These are phyloP conservation scores for Sandelia bainsii DNA, from an alignment of 2,797 vertebrate species.

Conservation along the genomic window DNA sequence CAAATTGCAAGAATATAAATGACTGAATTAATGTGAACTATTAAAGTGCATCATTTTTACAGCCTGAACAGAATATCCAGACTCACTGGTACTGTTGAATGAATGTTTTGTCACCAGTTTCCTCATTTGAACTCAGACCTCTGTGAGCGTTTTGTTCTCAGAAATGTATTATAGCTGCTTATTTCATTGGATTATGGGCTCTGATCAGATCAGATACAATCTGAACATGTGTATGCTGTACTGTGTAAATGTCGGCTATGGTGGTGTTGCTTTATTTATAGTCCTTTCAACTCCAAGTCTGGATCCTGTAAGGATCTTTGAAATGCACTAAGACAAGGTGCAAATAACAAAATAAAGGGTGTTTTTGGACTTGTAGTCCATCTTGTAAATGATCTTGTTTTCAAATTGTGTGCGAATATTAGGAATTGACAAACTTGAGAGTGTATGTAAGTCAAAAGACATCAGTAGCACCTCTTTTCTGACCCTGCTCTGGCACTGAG, in stretches of 20 bases:
- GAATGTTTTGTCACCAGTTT: constrained; percentile 11
- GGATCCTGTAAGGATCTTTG: background rate
- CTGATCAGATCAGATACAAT: constrained; percentile 60
- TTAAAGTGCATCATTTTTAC: background rate
- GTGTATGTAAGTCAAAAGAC: too few species aligned
- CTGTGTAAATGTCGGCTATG: constrained; percentile 53
- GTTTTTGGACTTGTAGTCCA: background rate
- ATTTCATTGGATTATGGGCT: constrained; percentile 67
- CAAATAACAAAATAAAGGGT: background rate
- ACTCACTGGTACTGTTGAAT: background rate
- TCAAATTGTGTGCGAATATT: too few species aligned
- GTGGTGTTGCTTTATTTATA: background rate
- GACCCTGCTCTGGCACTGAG: too few species aligned
- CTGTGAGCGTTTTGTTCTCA: constrained; percentile 39
- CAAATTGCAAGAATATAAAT: too few species aligned
- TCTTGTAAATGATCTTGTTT: too few species aligned
- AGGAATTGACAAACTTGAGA: too few species aligned
- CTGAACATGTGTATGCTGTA: constrained; percentile 52
- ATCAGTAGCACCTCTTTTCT: too few species aligned
- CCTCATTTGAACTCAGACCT: constrained; percentile 36
- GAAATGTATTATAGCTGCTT: constrained; percentile 63
- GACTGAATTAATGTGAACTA: too few species aligned
- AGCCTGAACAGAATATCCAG: background rate
- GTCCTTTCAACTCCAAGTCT: background rate
- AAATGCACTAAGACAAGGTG: background rate